These are phyloP conservation scores for Psilanteris sp. DNA, from an alignment of 1,140 invertebrate genomes.

Conservation along the genomic window DNA sequence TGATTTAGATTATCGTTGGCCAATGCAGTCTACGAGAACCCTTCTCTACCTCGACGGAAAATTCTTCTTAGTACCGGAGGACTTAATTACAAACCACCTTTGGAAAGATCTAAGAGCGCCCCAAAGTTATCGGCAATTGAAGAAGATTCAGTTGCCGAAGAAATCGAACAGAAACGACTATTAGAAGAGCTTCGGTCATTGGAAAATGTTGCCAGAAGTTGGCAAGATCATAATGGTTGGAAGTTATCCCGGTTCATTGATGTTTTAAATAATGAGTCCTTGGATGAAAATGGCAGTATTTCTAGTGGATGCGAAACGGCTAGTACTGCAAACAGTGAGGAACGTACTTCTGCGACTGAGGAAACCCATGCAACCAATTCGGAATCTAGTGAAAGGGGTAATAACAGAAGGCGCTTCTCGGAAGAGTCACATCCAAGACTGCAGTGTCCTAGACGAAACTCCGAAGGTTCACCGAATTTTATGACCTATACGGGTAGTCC, in stretches of 20 bases:
- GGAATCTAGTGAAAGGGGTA: slow-evolving; percentile 33
- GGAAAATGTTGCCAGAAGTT: slow-evolving; percentile 74
- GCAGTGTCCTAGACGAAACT: slow-evolving; percentile 70
- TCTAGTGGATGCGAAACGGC: slow-evolving; percentile 89
- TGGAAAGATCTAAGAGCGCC: slow-evolving; percentile 96
- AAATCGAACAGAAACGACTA: slow-evolving; percentile 82
- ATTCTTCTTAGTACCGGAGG: slow-evolving; percentile 89
- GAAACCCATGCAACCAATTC: slow-evolving; percentile 38
- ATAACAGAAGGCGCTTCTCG: slow-evolving; percentile 31
- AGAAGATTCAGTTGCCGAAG: slow-evolving; percentile 92
- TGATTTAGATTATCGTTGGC: slow-evolving; percentile 88
- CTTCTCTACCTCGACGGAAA: slow-evolving; percentile 88
- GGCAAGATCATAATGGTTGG: slow-evolving; percentile 77
- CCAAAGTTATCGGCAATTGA: slow-evolving; percentile 96
- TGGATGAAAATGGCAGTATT: slow-evolving; percentile 87
- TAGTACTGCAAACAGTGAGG: slow-evolving; percentile 83
- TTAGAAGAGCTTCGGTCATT: slow-evolving; percentile 75
- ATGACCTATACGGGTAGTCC: slow-evolving; percentile 75
- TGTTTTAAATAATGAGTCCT: slow-evolving; percentile 74
- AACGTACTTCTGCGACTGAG: slow-evolving; percentile 67
- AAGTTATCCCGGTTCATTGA: slow-evolving; percentile 75
- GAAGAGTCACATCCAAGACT: slow-evolving; percentile 30
- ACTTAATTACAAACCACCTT: slow-evolving; percentile 91
- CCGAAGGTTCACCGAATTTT: slow-evolving; percentile 76
- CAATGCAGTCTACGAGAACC: slow-evolving; percentile 92